These are phyloP conservation scores for Phengaris alcon DNA, from an alignment of 2,888 invertebrate species.

Conservation along the genomic window DNA sequence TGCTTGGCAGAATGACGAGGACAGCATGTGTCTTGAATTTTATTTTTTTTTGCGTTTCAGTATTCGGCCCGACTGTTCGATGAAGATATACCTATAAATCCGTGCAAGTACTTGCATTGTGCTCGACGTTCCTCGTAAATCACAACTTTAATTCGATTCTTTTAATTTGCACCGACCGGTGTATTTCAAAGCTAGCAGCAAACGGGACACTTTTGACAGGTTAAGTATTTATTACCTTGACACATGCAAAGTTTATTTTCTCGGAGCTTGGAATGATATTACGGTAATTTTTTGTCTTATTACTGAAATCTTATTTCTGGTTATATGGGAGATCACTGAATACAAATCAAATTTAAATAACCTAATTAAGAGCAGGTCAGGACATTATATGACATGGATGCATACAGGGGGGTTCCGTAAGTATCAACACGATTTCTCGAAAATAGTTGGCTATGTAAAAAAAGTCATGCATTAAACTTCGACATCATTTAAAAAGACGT, in stretches of 20 bases:
- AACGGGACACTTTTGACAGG: constrained; percentile 47
- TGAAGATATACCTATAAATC: constrained; percentile 44
- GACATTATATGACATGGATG: too few relatives aligned
- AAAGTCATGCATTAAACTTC: too few relatives aligned
- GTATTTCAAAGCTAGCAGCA: constrained; percentile 53
- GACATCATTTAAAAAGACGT: too few relatives aligned
- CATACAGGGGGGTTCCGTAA: too few relatives aligned
- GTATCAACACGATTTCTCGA: too few relatives aligned
- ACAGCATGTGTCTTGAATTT: too few relatives aligned
- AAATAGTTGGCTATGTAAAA: too few relatives aligned
- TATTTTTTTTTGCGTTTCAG: too few relatives aligned
- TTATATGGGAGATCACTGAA: too few relatives aligned
- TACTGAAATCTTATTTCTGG: background rate
- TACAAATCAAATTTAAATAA: too few relatives aligned
- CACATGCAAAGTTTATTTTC: constrained; percentile 32
- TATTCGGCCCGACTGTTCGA: constrained; percentile 47
- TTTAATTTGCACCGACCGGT: constrained; percentile 60
- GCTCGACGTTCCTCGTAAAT: constrained; percentile 63
- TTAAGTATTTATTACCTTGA: constrained; percentile 48
- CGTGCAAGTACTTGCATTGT: constrained; percentile 52
- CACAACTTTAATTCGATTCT: constrained; percentile 57
- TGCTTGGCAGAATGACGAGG: too few relatives aligned
- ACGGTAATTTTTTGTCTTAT: constrained; percentile 5
- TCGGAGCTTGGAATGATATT: constrained; percentile 23
- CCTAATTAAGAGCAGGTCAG: too few relatives aligned